Evolutionary conservation across 1,140 invertebrate genomes (phyloP), one percentile per base, ranked within the genome.

Genomic region (Conus ventricosus): DNA sequence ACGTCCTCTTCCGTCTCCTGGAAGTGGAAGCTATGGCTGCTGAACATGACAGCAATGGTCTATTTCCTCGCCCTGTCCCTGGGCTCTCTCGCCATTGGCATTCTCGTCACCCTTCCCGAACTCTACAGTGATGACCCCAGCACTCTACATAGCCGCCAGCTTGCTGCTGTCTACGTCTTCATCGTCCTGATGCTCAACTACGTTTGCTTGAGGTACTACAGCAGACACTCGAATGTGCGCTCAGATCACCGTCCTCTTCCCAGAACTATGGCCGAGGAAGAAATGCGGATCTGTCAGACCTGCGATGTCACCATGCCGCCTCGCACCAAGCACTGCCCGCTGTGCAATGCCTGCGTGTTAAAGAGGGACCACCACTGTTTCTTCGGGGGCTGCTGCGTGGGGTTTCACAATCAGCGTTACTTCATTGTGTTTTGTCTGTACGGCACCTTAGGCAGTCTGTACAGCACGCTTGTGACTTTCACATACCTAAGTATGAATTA

Each of bases 321-420:
- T 3, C 87, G 94, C 27, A 89, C 98, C 6, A 98, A 98, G 97
- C 98, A 99, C 94, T 99, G 98, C 93, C 95, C 96, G 81, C 96
- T 95, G 67, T 99, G 99, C 92, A 94, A 96, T 51, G 94, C 94
- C 8, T 99, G 98, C 93, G 97, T 99, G 76, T 93, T 99, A 8
- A 98, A 98, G 94, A 96, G 98, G 91, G 98, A 99, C 94, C 98
- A 99, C 95, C 98, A 99, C 94, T 99, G 98, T 93, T 97, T 97
- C 63, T 99, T 99, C 94, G 97, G 97, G 25, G 97, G 97, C 20
- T 97, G 97, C 93, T 99, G 98, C 95, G 96, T 99, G 39, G 98
- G 98, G 0, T 97, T 98, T 93, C 96, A 96, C 87, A 99, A 99
- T 95, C 97, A 98, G 92, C 96, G 98, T 92, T 99, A 97, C 94